Conservation (phyloP, 2,113 vertebrate species). For the Proterorhinus semilunaris region DNA sequence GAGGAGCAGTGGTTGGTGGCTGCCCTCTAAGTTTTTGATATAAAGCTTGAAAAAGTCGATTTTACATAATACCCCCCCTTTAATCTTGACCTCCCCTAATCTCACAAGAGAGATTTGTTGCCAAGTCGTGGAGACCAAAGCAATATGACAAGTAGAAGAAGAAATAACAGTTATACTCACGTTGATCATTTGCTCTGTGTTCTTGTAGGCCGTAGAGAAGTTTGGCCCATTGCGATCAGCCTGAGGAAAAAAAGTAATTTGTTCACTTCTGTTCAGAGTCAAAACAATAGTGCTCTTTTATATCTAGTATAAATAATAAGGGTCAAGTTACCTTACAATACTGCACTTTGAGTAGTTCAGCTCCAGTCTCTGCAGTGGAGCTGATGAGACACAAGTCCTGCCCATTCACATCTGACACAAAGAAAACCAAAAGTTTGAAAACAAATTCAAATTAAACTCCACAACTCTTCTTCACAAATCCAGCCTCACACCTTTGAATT, state of each 20-base stretch:
- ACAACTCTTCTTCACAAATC: neutral
- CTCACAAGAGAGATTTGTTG: no score
- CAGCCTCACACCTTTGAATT: slow-evolving; percentile 78
- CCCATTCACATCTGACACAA: slow-evolving; percentile 76
- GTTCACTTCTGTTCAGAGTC: no score
- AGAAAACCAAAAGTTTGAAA: neutral
- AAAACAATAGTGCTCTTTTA: no score
- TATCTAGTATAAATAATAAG: no score
- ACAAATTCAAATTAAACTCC: neutral
- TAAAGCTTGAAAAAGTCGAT: no score
- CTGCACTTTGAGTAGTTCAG: slow-evolving; percentile 91
- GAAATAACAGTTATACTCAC: slow-evolving; percentile 70
- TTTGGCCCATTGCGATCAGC: slow-evolving; percentile 84
- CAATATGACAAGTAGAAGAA: neutral
- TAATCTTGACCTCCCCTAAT: no score
- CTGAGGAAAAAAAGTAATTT: slow-evolving; percentile 61
- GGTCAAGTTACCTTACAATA: slow-evolving; percentile 82
- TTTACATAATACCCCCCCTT: no score
- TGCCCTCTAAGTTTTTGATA: no score
- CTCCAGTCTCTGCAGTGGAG: slow-evolving; percentile 80
- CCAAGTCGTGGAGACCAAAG: no score
- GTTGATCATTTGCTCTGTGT: slow-evolving; percentile 83
- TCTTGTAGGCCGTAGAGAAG: slow-evolving; percentile 82
- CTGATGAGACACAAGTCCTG: slow-evolving; percentile 83
- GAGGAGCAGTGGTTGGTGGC: no score